These are phyloP conservation scores for Drosophila setifemur DNA, from an alignment of 1,140 invertebrate genomes.

Conservation along the genomic window DNA sequence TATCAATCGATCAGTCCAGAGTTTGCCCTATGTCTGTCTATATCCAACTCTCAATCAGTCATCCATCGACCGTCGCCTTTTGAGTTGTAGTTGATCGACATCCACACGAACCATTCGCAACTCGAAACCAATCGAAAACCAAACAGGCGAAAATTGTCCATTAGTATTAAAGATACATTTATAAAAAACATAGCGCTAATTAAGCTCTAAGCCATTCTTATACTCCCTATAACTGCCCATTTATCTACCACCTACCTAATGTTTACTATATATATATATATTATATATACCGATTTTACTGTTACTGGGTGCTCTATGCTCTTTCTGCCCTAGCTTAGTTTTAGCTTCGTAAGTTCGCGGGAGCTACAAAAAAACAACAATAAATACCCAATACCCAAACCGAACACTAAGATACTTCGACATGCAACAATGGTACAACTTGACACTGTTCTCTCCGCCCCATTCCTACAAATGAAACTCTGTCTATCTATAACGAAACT, in stretches of 20 bases:
- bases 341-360: constrained; percentile 69
- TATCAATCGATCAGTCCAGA: constrained; percentile 16
- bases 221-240: constrained; percentile 15
- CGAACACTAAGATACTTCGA: too few species aligned
- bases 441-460: constrained; percentile 31
- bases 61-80: constrained; percentile 27
- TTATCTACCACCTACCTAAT: constrained; percentile 14
- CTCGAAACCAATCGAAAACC: constrained; percentile 3
- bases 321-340: constrained; percentile 61
- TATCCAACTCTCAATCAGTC: constrained; percentile 15
- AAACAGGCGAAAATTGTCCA: constrained; percentile 10
- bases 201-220: constrained; percentile 59
- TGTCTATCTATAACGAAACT: constrained; percentile 54
- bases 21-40: constrained; percentile 1
- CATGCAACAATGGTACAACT: constrained; percentile 22
- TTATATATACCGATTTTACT: constrained; percentile 41
- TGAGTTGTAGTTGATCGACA: constrained; percentile 46
- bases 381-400: constrained; percentile 4
- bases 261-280: constrained; percentile 38
- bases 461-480: constrained; percentile 36
- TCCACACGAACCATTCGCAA: constrained; percentile 10
- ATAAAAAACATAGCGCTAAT: constrained; percentile 56
- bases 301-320: constrained; percentile 55
- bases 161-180: constrained; percentile 39
- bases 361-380: constrained; percentile 44